Base-by-base conservation (phyloP, 2,113 vertebrate species). In the Beaufortia kweichowensis region DNA sequence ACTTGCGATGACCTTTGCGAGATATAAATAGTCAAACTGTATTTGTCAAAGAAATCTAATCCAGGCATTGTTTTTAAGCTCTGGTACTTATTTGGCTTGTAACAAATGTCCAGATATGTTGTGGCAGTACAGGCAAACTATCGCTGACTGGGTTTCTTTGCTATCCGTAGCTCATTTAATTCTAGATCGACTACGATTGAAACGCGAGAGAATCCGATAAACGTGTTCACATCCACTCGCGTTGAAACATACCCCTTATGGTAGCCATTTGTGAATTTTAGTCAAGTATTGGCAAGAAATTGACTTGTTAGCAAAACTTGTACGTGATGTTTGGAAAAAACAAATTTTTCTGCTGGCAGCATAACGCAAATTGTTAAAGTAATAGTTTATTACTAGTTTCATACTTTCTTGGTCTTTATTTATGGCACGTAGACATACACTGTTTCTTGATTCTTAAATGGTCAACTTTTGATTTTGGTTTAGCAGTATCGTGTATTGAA, bases 61-160 rank as follows among this genome's bases (percentile, higher is more conserved):
- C 33, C 50, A 56, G 6, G 33, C 10, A 26, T 65, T 65, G 48
- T 65, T 33, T 28, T 28, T 43, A 29, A 29, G 46, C 61, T 56
- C 72, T 24, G 73, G 65, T 76, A 57, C 74, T 28, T 76, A 55
- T 50, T 57, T 76, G 61, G 31, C 61, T 76, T 66, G 74, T 66
- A 66, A 66, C 74, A 76, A 43, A 56, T 50, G 48, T 71, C 1
- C 21, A 53, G 74, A 66, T 23, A 61, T 76, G 73, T 76, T 48
- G 61, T 76, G 48, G 50, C 23, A 76, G 74, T 24, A 35, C 4
- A 19, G 15, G 24, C 14, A 76, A 48, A 76, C 35, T 76, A 66
- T 76, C 33, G 39, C 74, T 65, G 74, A 57, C 62, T 57, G 74
- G 35, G 62, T 65, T 56, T 66, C 63, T 62, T 28, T 46, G 61